Percentiles rank a stretch among this genome's conserved stretches.
These are phyloP conservation scores for Anodontia alba DNA, from an alignment of 2,888 invertebrate genomes.

Conservation along the genomic window DNA sequence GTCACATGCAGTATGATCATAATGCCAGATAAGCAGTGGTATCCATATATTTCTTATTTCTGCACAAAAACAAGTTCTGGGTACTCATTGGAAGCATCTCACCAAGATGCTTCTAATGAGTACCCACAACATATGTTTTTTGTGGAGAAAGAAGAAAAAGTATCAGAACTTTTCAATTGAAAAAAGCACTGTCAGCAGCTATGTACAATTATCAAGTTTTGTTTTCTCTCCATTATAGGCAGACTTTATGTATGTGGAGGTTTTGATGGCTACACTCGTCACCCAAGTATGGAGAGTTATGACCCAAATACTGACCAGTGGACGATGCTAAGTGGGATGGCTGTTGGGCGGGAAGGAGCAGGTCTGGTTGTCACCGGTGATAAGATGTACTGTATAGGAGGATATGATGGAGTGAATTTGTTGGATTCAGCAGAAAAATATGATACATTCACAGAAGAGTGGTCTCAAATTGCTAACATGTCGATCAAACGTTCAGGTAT, in stretches of 20 bases:
- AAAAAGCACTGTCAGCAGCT: too few species aligned
- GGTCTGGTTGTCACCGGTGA: conserved; percentile 83
- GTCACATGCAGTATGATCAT: too few species aligned
- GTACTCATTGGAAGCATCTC: too few species aligned
- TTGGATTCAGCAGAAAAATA: conserved; percentile 82
- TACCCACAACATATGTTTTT: too few species aligned
- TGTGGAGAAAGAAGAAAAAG: too few species aligned
- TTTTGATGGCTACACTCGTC: conserved; percentile 83
- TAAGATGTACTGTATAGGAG: conserved; percentile 83
- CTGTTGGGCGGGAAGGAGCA: conserved; percentile 82
- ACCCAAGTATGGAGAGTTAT: conserved; percentile 83
- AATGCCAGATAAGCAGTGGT: too few species aligned
- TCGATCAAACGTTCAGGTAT: conserved; percentile 82
- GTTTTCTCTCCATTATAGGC: too few species aligned
- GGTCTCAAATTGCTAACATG: conserved; percentile 82
- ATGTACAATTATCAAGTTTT: too few species aligned
- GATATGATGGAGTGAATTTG: conserved; percentile 83
- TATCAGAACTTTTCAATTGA: too few species aligned
- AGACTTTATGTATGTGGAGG: conserved; percentile 84
- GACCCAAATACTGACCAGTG: conserved; percentile 82
- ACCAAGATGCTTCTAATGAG: too few species aligned
- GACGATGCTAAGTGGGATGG: conserved; percentile 79
- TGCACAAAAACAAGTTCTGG: too few species aligned
- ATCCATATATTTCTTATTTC: too few species aligned
- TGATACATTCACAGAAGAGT: conserved; percentile 78